Evolutionary conservation across 2,113 vertebrate genomes (phyloP).

Genomic region (Chitala chitala): DNA sequence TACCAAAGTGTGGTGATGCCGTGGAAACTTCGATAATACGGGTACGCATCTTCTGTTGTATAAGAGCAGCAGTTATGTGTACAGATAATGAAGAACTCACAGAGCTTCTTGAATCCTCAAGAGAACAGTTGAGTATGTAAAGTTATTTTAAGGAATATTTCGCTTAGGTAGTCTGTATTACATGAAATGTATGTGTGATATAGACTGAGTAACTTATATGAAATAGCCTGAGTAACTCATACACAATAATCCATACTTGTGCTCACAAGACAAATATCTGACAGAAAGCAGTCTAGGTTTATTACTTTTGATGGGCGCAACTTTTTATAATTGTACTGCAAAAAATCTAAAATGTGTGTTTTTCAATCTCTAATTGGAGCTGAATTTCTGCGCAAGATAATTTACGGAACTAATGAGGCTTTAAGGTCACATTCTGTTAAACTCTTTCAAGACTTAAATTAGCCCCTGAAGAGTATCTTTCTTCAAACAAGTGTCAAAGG

Average conservation of each 20-base stretch:
- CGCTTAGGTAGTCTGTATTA: no score
- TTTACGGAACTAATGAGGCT: not conserved
- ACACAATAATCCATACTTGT: not conserved
- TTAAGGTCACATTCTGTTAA: not conserved
- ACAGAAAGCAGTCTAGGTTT: not conserved
- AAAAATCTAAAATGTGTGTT: not conserved
- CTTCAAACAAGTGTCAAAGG: conserved; percentile 9
- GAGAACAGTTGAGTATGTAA: no score
- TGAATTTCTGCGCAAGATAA: not conserved
- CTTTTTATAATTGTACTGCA: not conserved
- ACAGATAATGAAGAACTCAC: no score
- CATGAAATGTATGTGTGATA: no score
- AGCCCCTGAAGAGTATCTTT: conserved; percentile 4
- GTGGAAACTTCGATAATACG: no score
- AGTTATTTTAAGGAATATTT: no score
- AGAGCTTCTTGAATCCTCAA: no score
- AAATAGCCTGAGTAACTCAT: not conserved
- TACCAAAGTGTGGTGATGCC: no score
- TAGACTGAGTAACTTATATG: no score
- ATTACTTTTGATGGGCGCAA: not conserved
- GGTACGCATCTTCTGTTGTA: no score
- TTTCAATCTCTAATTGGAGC: conserved; percentile 4
- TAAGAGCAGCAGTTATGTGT: no score
- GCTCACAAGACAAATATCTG: not conserved
- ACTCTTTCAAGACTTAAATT: conserved; percentile 17